Evolutionary conservation across 1,140 invertebrate species (phyloP), one percentile per base, ranked within the genome.

Genomic region (Diprion similis): DNA sequence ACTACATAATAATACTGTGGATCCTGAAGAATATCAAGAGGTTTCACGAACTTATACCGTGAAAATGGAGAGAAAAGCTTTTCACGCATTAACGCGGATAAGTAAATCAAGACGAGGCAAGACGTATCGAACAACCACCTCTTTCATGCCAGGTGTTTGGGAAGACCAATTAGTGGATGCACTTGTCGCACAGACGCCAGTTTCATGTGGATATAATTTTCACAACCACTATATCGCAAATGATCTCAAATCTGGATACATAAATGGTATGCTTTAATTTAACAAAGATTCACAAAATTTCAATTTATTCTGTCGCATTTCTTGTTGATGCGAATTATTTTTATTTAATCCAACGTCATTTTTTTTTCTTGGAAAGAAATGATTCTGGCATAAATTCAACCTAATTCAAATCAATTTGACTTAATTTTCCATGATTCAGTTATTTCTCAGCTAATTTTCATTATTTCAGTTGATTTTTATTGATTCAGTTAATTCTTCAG

Each of bases 251-350:
- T 51, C 48, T 10, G 48, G 48, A 51, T 51, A 51, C 15, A 51
- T 51, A 51, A 51, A 51, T 51, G 48, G 48, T 51, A 51, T 51
- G 48, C 15, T 51, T 51, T 51, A n/a, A n/a, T n/a, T n/a, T n/a
- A n/a, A n/a, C n/a, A n/a, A n/a, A n/a, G n/a, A n/a, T n/a, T n/a
- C n/a, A n/a, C n/a, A n/a, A n/a, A n/a, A n/a, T n/a, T n/a, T n/a
- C n/a, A n/a, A n/a, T n/a, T n/a, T n/a, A n/a, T n/a, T n/a, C n/a
- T n/a, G n/a, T n/a, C n/a, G n/a, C n/a, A n/a, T n/a, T n/a, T n/a
- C n/a, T n/a, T n/a, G n/a, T n/a, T n/a, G n/a, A n/a, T n/a, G n/a
- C n/a, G n/a, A n/a, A n/a, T n/a, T n/a, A n/a, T n/a, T n/a, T n/a
- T n/a, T n/a, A n/a, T n/a, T n/a, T n/a, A n/a, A n/a, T n/a, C n/a